Percentiles rank a stretch among this genome's conserved stretches.
Evolutionary conservation across 2,888 invertebrate genomes (phyloP).

Genomic region (Pristionchus entomophagus): DNA sequence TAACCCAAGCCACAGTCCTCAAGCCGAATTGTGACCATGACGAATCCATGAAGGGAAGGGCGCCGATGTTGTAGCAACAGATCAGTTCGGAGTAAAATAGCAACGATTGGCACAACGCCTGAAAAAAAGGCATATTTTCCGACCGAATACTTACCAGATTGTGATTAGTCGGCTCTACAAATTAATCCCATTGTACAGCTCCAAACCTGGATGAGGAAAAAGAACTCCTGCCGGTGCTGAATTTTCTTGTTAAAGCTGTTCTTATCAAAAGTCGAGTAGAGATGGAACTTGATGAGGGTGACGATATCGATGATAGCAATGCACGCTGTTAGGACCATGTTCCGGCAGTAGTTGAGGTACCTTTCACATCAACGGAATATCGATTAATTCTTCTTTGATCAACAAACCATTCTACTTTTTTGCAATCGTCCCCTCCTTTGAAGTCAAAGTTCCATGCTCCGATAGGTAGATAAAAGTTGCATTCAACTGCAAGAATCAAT

Average conservation of each 20-base stretch:
- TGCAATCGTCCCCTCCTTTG: not conserved
- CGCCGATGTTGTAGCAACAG: constrained; percentile 28
- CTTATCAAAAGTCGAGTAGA: not conserved
- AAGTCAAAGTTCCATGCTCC: constrained; percentile 36
- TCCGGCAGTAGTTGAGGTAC: constrained; percentile 45
- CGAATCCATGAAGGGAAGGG: no score
- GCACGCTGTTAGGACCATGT: constrained; percentile 32
- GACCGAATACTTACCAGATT: no score
- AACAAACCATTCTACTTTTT: not conserved
- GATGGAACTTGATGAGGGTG: not conserved
- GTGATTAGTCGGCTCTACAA: not conserved
- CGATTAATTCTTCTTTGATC: not conserved
- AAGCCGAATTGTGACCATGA: not conserved
- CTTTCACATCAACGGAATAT: not conserved
- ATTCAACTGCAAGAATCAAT: not conserved
- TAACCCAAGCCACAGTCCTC: not conserved
- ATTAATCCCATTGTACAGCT: not conserved
- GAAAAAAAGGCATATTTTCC: not conserved
- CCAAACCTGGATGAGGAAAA: not conserved
- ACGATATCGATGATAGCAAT: constrained; percentile 16
- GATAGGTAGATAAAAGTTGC: constrained; percentile 3
- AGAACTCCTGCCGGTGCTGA: constrained; percentile 16
- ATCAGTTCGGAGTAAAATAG: constrained; percentile 33
- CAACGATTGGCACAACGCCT: constrained; percentile 9
- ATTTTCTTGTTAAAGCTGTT: no score